phyloP scores from a whole-genome alignment of 2,113 vertebrate species.

The Podarcis raffonei region DNA sequence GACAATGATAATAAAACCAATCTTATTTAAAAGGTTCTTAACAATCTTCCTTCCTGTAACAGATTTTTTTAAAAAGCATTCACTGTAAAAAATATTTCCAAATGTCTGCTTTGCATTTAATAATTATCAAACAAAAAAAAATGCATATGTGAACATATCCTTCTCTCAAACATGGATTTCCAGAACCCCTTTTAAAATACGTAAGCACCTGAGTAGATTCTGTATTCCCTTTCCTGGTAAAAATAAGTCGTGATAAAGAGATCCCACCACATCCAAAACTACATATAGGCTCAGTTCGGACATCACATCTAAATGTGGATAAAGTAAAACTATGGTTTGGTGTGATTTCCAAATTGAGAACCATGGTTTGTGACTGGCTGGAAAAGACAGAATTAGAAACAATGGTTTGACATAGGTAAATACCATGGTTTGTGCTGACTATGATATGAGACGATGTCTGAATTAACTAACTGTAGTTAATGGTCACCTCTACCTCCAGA shows the following conservation, averaged over 20 bases:
- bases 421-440: not conserved
- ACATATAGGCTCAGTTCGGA: not conserved
- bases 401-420: not conserved
- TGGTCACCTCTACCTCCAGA: constrained; percentile 6
- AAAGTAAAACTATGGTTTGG: not conserved
- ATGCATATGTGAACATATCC: not conserved
- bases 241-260: not conserved
- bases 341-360: not conserved
- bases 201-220: not conserved
- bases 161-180: not conserved
- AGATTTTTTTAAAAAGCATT: not conserved
- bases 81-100: not conserved
- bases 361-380: not conserved
- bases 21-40: not conserved
- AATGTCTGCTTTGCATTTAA: not conserved
- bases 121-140: not conserved
- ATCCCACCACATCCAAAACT: not conserved
- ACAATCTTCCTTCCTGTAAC: not conserved
- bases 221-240: not conserved
- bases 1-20: not conserved
- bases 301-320: not conserved
- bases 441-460: not conserved
- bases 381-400: not conserved
- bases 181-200: not conserved
- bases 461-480: not conserved